phyloP scores from a whole-genome alignment of 2,113 vertebrate genomes.

The Percopsis transmontana region DNA sequence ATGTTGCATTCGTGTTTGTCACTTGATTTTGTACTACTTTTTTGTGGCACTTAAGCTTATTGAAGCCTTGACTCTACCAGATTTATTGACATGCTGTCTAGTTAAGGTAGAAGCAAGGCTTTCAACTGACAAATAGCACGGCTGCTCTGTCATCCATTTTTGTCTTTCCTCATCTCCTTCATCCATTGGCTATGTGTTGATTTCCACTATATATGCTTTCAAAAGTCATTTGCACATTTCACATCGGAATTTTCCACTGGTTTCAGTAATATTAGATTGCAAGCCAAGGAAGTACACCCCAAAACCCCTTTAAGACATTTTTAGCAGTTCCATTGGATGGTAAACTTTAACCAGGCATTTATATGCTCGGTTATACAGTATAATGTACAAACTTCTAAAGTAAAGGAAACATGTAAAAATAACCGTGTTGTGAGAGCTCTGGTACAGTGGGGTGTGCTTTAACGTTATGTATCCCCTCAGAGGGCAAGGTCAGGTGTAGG shows the following conservation, averaged over 20 bases:
- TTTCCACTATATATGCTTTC: constrained; percentile 70
- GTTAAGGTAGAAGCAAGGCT: constrained; percentile 77
- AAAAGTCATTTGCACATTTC: constrained; percentile 75
- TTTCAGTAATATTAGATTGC: constrained; percentile 65
- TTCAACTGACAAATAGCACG: constrained; percentile 77
- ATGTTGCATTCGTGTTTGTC: constrained; percentile 73
- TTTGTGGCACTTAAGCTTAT: constrained; percentile 79
- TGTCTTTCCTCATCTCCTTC: constrained; percentile 72
- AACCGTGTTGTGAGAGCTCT: constrained; percentile 38
- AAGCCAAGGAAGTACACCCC: not conserved
- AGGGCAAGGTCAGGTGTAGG: constrained; percentile 47
- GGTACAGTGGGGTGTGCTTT: constrained; percentile 35
- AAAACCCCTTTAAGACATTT: constrained; percentile 8
- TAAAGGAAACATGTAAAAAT: constrained; percentile 60
- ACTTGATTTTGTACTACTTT: constrained; percentile 78
- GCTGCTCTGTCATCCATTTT: constrained; percentile 71
- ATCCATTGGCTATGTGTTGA: constrained; percentile 76
- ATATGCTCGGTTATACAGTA: constrained; percentile 53
- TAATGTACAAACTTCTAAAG: constrained; percentile 50
- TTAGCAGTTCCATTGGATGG: constrained; percentile 43
- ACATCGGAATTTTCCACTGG: constrained; percentile 70
- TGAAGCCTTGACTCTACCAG: constrained; percentile 70
- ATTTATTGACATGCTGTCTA: constrained; percentile 73
- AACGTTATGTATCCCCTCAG: constrained; percentile 27
- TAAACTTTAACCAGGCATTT: constrained; percentile 50